These are phyloP conservation scores for Papilio helenus DNA, from an alignment of 1,140 invertebrate species.

Conservation along the genomic window DNA sequence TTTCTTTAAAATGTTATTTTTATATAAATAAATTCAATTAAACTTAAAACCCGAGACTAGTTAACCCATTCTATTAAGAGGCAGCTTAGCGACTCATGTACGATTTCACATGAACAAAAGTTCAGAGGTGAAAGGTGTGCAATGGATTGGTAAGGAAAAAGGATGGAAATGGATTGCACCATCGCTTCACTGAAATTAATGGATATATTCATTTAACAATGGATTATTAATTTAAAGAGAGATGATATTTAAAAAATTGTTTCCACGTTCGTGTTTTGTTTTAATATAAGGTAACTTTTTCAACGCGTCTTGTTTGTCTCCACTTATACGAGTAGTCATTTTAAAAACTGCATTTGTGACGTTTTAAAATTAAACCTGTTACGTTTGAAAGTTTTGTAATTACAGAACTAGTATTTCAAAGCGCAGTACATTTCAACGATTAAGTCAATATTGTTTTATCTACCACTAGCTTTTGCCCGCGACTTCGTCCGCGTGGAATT, in stretches of 20 bases:
- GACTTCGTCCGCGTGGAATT: too few relatives aligned
- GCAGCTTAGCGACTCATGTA: slow-evolving; percentile 78
- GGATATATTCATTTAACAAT: not conserved
- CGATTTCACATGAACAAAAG: slow-evolving; percentile 73
- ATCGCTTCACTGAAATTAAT: slow-evolving; percentile 71
- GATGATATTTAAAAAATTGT: too few relatives aligned
- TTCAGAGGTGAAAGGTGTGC: slow-evolving; percentile 78
- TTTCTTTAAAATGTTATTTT: slow-evolving; percentile 6
- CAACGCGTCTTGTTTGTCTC: too few relatives aligned
- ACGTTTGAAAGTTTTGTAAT: not conserved
- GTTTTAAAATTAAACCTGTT: not conserved
- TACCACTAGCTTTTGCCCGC: too few relatives aligned
- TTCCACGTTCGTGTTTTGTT: too few relatives aligned
- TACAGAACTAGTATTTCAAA: not conserved
- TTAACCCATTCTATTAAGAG: slow-evolving; percentile 62
- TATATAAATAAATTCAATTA: not conserved
- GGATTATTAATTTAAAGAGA: too few relatives aligned
- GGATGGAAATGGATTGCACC: slow-evolving; percentile 62
- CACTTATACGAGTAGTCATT: too few relatives aligned
- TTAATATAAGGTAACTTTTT: too few relatives aligned
- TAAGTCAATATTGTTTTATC: not conserved
- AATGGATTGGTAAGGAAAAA: slow-evolving; percentile 55
- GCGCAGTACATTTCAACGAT: not conserved
- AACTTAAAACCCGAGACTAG: slow-evolving; percentile 27
- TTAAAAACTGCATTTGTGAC: not conserved